Conservation (phyloP, 2,888 invertebrate genomes). For the Torymus texanus region DNA sequence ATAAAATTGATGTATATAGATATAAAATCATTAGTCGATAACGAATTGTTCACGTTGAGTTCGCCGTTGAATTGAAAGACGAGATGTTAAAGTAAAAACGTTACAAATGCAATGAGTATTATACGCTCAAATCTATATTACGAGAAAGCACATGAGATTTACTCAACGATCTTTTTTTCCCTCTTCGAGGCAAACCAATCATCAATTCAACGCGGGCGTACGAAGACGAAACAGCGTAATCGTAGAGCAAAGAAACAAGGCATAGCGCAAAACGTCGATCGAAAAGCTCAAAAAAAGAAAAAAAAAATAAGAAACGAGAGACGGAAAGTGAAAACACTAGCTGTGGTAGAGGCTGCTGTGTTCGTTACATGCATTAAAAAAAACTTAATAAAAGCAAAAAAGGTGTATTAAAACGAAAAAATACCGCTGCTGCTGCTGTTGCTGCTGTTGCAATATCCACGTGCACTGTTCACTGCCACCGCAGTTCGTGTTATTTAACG, state of each 20-base stretch:
- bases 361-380: slow-evolving; percentile 70
- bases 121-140: too few species aligned
- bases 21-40: slow-evolving; percentile 25
- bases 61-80: neutral
- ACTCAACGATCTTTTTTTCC: slow-evolving; percentile 6
- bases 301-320: slow-evolving; percentile 56
- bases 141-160: too few species aligned
- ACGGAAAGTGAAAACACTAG: slow-evolving; percentile 59
- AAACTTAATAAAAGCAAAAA: slow-evolving; percentile 29
- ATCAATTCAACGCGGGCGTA: neutral
- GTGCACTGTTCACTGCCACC: slow-evolving; percentile 75
- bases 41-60: slow-evolving; percentile 21
- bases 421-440: slow-evolving; percentile 65
- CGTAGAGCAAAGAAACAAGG: slow-evolving; percentile 25
- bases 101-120: too few species aligned
- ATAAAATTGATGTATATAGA: slow-evolving; percentile 36
- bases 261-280: neutral
- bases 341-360: slow-evolving; percentile 72
- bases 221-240: too few species aligned
- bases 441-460: slow-evolving; percentile 72
- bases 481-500: slow-evolving; percentile 73
- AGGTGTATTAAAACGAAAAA: slow-evolving; percentile 28
- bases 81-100: too few species aligned
- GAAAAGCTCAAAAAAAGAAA: slow-evolving; percentile 52
- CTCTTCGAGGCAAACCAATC: neutral